Conservation (phyloP, 2,888 invertebrate species). For the Plebejus anna region DNA sequence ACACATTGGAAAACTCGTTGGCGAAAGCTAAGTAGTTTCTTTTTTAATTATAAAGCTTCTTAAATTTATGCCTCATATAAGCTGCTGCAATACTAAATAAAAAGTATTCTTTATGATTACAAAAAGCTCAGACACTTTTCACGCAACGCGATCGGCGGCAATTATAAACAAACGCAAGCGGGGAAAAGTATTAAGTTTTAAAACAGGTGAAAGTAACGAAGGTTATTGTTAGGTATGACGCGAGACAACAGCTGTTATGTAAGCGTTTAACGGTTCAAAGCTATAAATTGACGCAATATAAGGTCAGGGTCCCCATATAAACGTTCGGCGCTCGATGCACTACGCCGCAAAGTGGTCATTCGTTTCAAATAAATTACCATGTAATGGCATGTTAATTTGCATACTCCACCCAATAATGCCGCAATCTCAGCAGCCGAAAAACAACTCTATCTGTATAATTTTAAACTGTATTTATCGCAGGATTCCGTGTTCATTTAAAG, state of each 20-base stretch:
- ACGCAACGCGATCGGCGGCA: neutral
- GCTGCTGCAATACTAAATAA: neutral
- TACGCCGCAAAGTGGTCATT: slow-evolving; percentile 79
- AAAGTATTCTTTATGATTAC: neutral
- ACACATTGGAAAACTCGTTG: neutral
- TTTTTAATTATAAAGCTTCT: no score
- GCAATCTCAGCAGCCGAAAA: slow-evolving; percentile 46
- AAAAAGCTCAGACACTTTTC: slow-evolving; percentile 16
- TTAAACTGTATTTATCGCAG: slow-evolving; percentile 47
- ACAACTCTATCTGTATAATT: slow-evolving; percentile 46
- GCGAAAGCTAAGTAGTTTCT: neutral
- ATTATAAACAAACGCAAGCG: neutral
- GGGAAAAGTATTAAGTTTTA: neutral
- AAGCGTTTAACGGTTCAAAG: slow-evolving; percentile 67
- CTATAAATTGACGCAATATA: slow-evolving; percentile 77
- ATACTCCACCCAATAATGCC: slow-evolving; percentile 62
- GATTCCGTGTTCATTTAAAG: slow-evolving; percentile 67
- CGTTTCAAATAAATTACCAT: slow-evolving; percentile 80
- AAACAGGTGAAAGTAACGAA: slow-evolving; percentile 26
- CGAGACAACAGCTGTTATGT: slow-evolving; percentile 73
- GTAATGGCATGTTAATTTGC: slow-evolving; percentile 79
- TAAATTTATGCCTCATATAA: neutral
- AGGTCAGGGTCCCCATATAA: slow-evolving; percentile 79
- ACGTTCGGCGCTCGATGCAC: slow-evolving; percentile 75
- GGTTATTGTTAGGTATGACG: slow-evolving; percentile 47